Evolutionary conservation across 92 coral and sea anemone species (phyloP).

Genomic region (Palythoa grandiflora): DNA sequence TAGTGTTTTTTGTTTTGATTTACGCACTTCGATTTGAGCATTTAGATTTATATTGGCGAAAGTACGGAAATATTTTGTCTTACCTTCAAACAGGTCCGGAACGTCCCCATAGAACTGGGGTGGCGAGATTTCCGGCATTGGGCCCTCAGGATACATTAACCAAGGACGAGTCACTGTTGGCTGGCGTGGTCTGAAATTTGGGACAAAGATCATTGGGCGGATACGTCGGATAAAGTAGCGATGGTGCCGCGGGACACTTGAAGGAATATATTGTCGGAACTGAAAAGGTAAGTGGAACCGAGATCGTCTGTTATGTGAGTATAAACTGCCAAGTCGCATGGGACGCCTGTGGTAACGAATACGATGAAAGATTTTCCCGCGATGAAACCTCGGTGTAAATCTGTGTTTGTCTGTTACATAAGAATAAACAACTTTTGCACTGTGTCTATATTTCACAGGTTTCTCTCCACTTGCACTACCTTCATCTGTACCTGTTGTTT

Average conservation of each 20-base stretch:
- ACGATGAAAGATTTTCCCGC: constrained; percentile 13
- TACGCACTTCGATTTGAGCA: too few species aligned
- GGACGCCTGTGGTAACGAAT: constrained; percentile 17
- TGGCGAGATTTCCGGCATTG: not conserved
- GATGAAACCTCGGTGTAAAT: constrained; percentile 43
- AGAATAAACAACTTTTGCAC: constrained; percentile 65
- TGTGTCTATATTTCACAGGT: constrained; percentile 35
- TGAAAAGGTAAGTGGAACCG: constrained; percentile 28
- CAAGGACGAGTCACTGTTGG: constrained; percentile 1
- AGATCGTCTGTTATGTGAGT: constrained; percentile 7
- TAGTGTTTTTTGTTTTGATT: too few species aligned
- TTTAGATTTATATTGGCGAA: too few species aligned
- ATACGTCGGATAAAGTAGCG: constrained; percentile 23
- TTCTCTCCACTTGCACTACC: not conserved
- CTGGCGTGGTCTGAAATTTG: constrained; percentile 11
- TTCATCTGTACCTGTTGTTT: constrained; percentile 35
- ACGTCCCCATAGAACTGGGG: constrained; percentile 15
- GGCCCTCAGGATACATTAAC: constrained; percentile 17
- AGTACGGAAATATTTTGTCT: not conserved
- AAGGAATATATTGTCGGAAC: constrained; percentile 33
- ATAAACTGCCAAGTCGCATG: not conserved
- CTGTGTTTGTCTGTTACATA: constrained; percentile 70
- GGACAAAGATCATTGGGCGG: constrained; percentile 29
- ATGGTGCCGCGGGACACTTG: not conserved
- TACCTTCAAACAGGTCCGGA: constrained; percentile 17